phyloP scores from a whole-genome alignment of 2,113 vertebrate species.

The Budorcas taxicolor region DNA sequence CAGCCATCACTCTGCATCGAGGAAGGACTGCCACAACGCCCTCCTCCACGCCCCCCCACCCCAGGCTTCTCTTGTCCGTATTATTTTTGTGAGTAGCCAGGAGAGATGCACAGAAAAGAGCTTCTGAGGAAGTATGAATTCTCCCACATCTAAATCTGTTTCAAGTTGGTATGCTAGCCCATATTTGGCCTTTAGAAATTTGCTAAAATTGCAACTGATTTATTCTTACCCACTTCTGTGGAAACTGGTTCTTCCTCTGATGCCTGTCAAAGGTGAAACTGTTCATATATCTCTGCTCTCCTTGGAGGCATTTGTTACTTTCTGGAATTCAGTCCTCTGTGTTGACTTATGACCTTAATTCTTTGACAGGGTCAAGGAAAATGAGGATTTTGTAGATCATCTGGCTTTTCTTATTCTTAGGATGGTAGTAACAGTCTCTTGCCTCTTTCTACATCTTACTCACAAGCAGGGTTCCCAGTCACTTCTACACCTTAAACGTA shows the following conservation, averaged over 20 bases:
- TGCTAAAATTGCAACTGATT: background rate
- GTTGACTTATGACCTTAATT: background rate
- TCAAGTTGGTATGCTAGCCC: background rate
- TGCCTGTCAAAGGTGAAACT: background rate
- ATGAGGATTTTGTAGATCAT: background rate
- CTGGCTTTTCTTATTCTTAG: background rate
- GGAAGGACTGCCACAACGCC: no score
- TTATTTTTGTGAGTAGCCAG: background rate
- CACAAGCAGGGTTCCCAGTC: background rate
- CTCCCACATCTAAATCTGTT: background rate
- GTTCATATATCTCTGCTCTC: background rate
- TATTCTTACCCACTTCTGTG: background rate
- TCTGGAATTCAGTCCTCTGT: background rate
- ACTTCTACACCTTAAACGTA: background rate
- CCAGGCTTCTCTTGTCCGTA: background rate
- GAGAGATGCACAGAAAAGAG: background rate
- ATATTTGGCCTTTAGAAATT: background rate
- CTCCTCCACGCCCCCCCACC: rapidly evolving
- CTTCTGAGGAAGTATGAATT: background rate
- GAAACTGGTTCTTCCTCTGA: background rate
- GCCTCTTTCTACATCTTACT: background rate
- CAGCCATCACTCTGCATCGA: background rate
- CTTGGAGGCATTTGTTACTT: background rate
- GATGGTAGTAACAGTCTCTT: background rate
- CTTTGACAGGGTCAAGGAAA: background rate